Evolutionary conservation across 2,797 vertebrate species (phyloP).

Genomic region (Sorex maritimensis): DNA sequence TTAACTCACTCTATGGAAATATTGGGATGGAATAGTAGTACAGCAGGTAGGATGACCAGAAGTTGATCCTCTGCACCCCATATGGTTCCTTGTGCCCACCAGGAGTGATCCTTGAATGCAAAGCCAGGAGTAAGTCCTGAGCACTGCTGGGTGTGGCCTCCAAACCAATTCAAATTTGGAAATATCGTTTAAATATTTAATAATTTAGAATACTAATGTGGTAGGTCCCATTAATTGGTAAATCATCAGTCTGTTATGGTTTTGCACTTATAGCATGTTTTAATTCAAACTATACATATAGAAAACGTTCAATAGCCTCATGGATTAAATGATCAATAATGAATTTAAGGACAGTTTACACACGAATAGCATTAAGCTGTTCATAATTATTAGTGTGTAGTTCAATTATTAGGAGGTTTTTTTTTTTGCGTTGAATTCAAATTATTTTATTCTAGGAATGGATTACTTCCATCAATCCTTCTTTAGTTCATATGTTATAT

Average conservation of each 20-base stretch:
- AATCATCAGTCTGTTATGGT: not conserved
- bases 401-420: not conserved
- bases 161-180: not conserved
- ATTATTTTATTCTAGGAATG: not conserved
- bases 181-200: not conserved
- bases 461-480: not conserved
- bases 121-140: too few species aligned
- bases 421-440: conserved; percentile 29
- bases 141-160: too few species aligned
- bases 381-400: not conserved
- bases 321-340: not conserved
- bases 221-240: not conserved
- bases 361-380: not conserved
- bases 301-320: not conserved
- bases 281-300: conserved; percentile 9
- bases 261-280: not conserved
- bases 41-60: too few species aligned
- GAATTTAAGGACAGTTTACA: not conserved
- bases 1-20: not conserved
- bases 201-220: not conserved
- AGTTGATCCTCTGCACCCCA: too few species aligned
- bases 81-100: too few species aligned
- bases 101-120: too few species aligned
- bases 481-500: not conserved
- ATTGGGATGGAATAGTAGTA: too few species aligned